These are phyloP conservation scores for Hemicordylus capensis DNA, from an alignment of 2,113 vertebrate genomes.

Conservation along the genomic window DNA sequence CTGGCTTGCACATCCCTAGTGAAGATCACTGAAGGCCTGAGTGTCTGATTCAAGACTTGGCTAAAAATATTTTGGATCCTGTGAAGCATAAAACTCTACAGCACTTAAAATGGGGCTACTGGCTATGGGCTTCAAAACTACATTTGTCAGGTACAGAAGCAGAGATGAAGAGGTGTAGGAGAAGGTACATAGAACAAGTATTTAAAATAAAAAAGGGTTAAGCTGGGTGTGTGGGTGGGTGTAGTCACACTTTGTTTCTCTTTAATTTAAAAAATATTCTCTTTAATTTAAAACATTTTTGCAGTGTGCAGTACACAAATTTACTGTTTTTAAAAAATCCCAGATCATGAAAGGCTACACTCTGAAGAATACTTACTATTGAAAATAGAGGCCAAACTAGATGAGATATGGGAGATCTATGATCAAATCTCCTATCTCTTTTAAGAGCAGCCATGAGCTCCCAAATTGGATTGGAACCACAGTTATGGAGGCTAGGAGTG, in stretches of 20 bases:
- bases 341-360: not conserved
- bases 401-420: not conserved
- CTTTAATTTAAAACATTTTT: too few relatives aligned
- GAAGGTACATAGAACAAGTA: too few relatives aligned
- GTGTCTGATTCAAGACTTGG: not conserved
- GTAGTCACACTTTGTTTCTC: too few relatives aligned
- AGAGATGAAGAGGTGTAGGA: conserved; percentile 1
- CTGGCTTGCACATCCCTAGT: too few relatives aligned
- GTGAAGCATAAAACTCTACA: not conserved
- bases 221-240: too few relatives aligned
- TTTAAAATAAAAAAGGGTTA: too few relatives aligned
- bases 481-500: not conserved
- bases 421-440: not conserved
- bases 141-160: conserved; percentile 49
- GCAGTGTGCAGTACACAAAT: too few relatives aligned
- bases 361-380: not conserved
- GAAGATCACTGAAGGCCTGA: not conserved
- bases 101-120: not conserved
- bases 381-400: not conserved
- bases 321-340: too few relatives aligned
- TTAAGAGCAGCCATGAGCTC: not conserved
- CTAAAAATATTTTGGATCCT: not conserved
- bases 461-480: not conserved
- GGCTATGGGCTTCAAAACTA: conserved; percentile 7
- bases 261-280: too few relatives aligned